Conservation (phyloP, 2,888 invertebrate genomes). For the Theretra japonica region DNA sequence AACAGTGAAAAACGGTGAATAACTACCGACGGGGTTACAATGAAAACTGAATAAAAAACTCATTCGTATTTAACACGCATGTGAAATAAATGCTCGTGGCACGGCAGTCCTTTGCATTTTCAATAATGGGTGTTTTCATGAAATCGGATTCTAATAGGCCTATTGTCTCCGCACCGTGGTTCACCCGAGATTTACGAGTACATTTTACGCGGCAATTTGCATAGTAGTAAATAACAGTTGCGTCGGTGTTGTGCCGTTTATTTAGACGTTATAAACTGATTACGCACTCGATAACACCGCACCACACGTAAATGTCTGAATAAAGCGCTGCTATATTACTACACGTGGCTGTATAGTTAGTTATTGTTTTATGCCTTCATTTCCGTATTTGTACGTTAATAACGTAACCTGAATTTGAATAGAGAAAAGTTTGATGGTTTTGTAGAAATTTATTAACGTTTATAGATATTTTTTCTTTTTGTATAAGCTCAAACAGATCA, state of each 20-base stretch:
- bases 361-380: slow-evolving; percentile 28
- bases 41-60: slow-evolving; percentile 9
- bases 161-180: slow-evolving; percentile 58
- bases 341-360: slow-evolving; percentile 23
- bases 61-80: slow-evolving; percentile 14
- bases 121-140: slow-evolving; percentile 42
- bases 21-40: neutral
- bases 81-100: slow-evolving; percentile 4
- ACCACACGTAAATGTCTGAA: slow-evolving; percentile 65
- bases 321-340: slow-evolving; percentile 9
- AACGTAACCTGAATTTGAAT: neutral
- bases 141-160: slow-evolving; percentile 56
- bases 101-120: slow-evolving; percentile 38
- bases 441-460: neutral
- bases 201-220: slow-evolving; percentile 67
- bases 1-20: neutral
- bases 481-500: too few species aligned
- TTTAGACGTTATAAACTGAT: slow-evolving; percentile 77
- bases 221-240: slow-evolving; percentile 70
- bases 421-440: neutral
- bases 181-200: slow-evolving; percentile 63
- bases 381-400: neutral
- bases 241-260: slow-evolving; percentile 68
- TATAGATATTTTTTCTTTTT: neutral
- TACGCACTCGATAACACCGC: slow-evolving; percentile 69